Evolutionary conservation across 1,140 invertebrate genomes (phyloP).

Genomic region (Gonioctena quinquepunctata): DNA sequence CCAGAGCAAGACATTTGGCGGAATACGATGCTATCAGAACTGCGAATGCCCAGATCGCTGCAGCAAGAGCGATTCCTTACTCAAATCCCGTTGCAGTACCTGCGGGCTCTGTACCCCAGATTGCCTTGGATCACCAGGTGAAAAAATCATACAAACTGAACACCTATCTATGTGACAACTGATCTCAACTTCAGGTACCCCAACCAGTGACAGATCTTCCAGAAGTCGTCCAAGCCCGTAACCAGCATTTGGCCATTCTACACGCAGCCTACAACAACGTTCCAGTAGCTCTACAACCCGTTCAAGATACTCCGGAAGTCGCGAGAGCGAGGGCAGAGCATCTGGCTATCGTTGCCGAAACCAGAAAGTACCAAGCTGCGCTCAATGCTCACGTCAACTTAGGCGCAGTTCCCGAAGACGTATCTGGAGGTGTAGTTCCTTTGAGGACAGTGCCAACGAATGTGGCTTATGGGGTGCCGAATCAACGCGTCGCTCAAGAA

Average conservation of each 20-base stretch:
- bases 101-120: conserved; percentile 21
- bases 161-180: not conserved
- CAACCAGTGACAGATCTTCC: conserved; percentile 47
- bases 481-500: conserved; percentile 12
- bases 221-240: conserved; percentile 46
- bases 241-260: conserved; percentile 46
- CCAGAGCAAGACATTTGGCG: conserved; percentile 49
- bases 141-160: not conserved
- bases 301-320: conserved; percentile 49
- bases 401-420: conserved; percentile 31
- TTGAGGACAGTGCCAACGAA: conserved; percentile 22
- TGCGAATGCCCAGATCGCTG: conserved; percentile 37
- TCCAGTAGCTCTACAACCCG: conserved; percentile 32
- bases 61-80: conserved; percentile 28
- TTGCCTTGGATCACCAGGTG: conserved; percentile 18
- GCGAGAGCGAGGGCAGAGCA: conserved; percentile 47
- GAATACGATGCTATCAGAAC: conserved; percentile 42
- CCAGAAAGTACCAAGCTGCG: conserved; percentile 31
- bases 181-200: conserved; percentile 27
- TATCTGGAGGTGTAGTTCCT: conserved; percentile 31
- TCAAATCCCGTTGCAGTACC: conserved; percentile 40
- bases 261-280: conserved; percentile 34
- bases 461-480: conserved; percentile 5
- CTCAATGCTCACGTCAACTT: conserved; percentile 32
- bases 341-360: conserved; percentile 44